Conservation (phyloP, 2,888 invertebrate genomes). For the Sarcophaga subvicina region DNA sequence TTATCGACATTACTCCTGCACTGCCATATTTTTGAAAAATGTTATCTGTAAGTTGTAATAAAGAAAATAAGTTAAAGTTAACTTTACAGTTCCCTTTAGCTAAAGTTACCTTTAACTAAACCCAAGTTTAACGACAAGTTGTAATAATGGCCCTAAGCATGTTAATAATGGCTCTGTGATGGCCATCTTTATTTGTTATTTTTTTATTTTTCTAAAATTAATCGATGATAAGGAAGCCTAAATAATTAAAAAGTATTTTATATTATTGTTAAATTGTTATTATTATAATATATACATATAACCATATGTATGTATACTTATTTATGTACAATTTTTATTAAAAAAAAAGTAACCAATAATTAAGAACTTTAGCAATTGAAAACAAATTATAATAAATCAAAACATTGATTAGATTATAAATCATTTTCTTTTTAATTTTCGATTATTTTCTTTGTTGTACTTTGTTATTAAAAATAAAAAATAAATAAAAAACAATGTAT, state of each 20-base stretch:
- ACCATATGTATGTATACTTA: too few species aligned
- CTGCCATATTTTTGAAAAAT: too few species aligned
- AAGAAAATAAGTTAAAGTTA: too few species aligned
- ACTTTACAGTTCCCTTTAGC: too few species aligned
- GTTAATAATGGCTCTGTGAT: not conserved
- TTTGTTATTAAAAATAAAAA: not conserved
- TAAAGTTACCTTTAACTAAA: too few species aligned
- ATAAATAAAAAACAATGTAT: too few species aligned
- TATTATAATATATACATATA: not conserved
- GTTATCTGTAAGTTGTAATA: too few species aligned
- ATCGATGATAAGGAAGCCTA: not conserved
- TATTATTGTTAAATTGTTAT: not conserved
- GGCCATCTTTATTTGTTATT: not conserved
- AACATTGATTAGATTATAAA: slow-evolving; percentile 12
- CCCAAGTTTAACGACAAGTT: too few species aligned
- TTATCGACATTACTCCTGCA: too few species aligned
- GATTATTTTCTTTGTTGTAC: not conserved
- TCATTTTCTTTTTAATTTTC: not conserved
- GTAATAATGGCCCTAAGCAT: too few species aligned
- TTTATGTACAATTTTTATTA: not conserved
- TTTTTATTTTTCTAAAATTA: not conserved
- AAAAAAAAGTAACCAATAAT: not conserved
- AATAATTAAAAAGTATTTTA: not conserved
- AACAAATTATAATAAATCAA: not conserved
- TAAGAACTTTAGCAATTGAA: slow-evolving; percentile 2